Conservation (phyloP, 2,888 invertebrate genomes). For the Ormia ochracea region DNA sequence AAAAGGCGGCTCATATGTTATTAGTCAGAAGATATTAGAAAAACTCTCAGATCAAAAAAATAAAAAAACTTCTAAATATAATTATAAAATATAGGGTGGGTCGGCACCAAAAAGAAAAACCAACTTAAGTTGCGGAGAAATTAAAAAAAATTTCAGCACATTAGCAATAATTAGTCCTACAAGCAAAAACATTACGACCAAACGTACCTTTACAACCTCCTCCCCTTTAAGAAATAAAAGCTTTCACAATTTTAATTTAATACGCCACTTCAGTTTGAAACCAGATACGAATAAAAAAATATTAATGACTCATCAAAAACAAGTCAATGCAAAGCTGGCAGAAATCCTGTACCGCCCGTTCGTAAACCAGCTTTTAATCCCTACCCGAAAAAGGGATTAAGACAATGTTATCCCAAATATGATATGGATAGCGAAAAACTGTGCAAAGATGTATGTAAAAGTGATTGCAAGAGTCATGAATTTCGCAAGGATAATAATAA, state of each 20-base stretch:
- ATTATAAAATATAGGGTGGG: background rate
- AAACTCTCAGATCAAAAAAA: background rate
- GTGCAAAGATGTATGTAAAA: constrained; percentile 55
- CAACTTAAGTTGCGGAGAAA: constrained; percentile 22
- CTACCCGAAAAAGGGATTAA: constrained; percentile 34
- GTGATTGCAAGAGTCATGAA: constrained; percentile 34
- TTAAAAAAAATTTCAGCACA: background rate
- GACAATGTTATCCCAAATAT: constrained; percentile 54
- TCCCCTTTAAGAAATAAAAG: background rate
- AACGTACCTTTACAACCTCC: background rate
- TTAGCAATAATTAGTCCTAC: background rate
- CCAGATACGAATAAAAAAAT: constrained; percentile 32
- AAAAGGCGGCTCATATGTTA: constrained; percentile 8
- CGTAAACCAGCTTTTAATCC: constrained; percentile 26
- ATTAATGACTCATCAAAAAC: background rate
- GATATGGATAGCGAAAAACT: constrained; percentile 54
- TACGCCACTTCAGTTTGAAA: constrained; percentile 45
- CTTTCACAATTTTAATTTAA: background rate
- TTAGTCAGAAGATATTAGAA: background rate
- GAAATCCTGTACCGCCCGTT: background rate
- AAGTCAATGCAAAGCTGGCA: constrained; percentile 26
- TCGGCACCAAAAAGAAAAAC: background rate
- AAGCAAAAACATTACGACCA: background rate
- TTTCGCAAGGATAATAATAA: constrained; percentile 36
- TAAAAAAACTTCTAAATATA: background rate